phyloP scores from a whole-genome alignment of 2,113 vertebrate species.

The Fregetta grallaria region DNA sequence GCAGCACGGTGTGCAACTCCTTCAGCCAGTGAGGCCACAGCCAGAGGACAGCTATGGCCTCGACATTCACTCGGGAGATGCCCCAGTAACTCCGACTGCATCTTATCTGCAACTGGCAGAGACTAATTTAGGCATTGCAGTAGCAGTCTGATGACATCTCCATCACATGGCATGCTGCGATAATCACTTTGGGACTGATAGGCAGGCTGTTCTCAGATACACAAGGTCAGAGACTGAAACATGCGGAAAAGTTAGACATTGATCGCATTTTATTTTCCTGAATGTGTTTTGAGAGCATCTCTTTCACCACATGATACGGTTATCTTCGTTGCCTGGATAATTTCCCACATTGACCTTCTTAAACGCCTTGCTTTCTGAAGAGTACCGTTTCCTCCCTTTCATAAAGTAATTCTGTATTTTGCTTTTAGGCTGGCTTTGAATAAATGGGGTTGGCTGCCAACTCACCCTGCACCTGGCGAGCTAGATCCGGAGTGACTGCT shows the following conservation, averaged over 20 bases:
- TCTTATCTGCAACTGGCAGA: not conserved
- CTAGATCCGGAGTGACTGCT: slow-evolving; percentile 24
- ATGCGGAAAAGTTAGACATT: not conserved
- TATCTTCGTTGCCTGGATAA: not conserved
- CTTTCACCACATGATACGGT: not conserved
- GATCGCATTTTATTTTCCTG: not conserved
- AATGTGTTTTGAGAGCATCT: not conserved
- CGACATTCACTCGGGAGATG: not conserved
- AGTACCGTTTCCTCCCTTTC: not conserved
- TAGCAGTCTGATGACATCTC: not conserved
- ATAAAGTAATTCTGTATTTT: not conserved
- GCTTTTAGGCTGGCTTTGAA: not conserved
- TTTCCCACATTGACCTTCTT: not conserved
- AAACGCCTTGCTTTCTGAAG: not conserved
- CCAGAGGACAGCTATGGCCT: not conserved
- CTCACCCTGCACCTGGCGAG: slow-evolving; percentile 23
- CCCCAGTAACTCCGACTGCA: not conserved
- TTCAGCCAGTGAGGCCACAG: not conserved
- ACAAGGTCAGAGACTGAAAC: not conserved
- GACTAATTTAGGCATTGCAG: not conserved
- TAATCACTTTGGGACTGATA: not conserved
- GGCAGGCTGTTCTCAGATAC: not conserved
- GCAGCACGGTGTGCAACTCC: fast-evolving
- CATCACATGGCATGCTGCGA: not conserved
- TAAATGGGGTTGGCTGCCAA: slow-evolving; percentile 23